Evolutionary conservation across 2,113 vertebrate genomes (phyloP).

Genomic region (Alces alces): DNA sequence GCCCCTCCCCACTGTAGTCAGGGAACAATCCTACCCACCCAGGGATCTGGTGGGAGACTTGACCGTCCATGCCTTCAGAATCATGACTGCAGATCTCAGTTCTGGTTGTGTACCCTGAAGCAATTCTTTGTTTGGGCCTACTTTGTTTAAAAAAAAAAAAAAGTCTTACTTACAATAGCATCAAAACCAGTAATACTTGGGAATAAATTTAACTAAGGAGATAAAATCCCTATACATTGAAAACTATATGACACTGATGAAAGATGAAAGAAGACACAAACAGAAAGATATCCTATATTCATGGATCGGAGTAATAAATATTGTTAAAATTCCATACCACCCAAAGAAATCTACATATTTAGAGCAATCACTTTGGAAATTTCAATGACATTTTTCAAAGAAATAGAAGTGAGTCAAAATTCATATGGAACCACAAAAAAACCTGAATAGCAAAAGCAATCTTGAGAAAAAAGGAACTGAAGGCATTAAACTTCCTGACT

Average conservation of each 20-base stretch:
- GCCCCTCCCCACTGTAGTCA: not conserved
- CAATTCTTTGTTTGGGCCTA: not conserved
- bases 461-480: not conserved
- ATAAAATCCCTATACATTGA: not conserved
- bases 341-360: not conserved
- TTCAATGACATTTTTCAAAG: not conserved
- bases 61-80: not conserved
- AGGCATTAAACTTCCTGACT: not conserved
- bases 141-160: not conserved
- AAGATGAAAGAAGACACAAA: not conserved
- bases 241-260: not conserved
- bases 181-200: not conserved
- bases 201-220: not conserved
- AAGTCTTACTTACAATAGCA: not conserved
- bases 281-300: not conserved
- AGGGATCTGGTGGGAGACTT: not conserved
- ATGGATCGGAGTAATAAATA: not conserved
- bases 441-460: not conserved
- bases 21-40: too few species aligned
- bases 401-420: not conserved
- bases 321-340: not conserved
- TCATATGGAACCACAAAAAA: not conserved
- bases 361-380: not conserved
- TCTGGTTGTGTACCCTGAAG: not conserved
- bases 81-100: not conserved